phyloP scores from a whole-genome alignment of 2,113 vertebrate genomes.

The Carassius gibelio region DNA sequence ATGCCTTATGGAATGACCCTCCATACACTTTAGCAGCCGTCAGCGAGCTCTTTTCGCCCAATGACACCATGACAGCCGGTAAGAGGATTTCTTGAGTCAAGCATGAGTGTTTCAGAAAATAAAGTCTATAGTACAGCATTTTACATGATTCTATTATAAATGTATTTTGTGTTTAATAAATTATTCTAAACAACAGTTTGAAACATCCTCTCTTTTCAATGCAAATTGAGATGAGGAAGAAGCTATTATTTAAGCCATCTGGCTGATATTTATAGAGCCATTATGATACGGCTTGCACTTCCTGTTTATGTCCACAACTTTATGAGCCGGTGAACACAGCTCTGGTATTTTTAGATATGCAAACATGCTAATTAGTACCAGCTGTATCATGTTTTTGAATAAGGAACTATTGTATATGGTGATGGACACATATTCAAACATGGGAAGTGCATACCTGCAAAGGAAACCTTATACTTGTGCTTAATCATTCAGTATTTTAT shows the following conservation, averaged over 20 bases:
- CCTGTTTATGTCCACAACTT: conserved; percentile 47
- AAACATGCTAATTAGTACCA: not conserved
- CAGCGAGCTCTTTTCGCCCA: conserved; percentile 72
- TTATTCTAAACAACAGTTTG: conserved; percentile 62
- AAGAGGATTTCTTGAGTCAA: conserved; percentile 38
- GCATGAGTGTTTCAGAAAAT: not conserved
- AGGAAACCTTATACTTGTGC: not conserved
- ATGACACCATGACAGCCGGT: conserved; percentile 79
- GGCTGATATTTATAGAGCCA: conserved; percentile 57
- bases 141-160: not conserved
- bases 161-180: not conserved
- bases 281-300: conserved; percentile 34
- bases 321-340: not conserved
- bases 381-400: conserved; percentile 1
- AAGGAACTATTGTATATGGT: not conserved
- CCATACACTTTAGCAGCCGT: conserved; percentile 71
- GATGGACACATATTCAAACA: not conserved
- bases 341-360: not conserved
- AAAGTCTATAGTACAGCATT: not conserved
- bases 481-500: not conserved
- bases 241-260: conserved; percentile 44
- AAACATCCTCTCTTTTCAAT: conserved; percentile 69
- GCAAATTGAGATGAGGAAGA: conserved; percentile 44
- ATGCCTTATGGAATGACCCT: conserved; percentile 77
- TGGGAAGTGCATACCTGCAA: not conserved